Evolutionary conservation across 2,113 vertebrate species (phyloP), one percentile per base, ranked within the genome.

Genomic region (Progne subis): DNA sequence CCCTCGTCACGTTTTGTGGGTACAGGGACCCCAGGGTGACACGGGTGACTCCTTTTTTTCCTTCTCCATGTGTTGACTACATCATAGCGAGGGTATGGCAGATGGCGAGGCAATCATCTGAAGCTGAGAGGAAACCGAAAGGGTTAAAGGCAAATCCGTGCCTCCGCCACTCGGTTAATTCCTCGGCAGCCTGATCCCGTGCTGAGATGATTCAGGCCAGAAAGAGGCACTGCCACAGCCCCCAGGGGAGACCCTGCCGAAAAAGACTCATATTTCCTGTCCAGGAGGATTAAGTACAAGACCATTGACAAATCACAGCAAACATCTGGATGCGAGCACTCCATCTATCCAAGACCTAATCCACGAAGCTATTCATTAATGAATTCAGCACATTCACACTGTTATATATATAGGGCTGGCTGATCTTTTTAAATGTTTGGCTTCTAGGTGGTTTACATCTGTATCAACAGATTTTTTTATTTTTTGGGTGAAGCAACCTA

Each of bases 251-350:
- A 93, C 79, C 88, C 76, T 52, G 19, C 56, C 52, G 79, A 59
- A 49, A 93, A 93, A 91, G 61, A 72, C 77, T 91, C 34, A 5
- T 95, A 95, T 97, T 97, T 98, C 78, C 96, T 94, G 78, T 91
- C 91, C 65, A 49, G 90, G 44, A 92, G 96, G 97, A 98, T 98
- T 98, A 98, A 96, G 55, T 52, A 63, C 91, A 72, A 83, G 86
- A 86, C 96, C 96, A 97, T 97, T 97, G 96, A 98, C 96, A 98
- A 98, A 98, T 96, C 95, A 96, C 97, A 93, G 90, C 37, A 95
- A 96, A 96, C 97, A 98, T 97, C 98, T 98, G 97, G 96, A 97
- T 94, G 91, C 3, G 61, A 94, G 86, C 80, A 78, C 92, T 91
- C 83, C 55, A 82, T 91, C 65, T 75, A 64, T 67, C 83, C 83